These are phyloP conservation scores for Choloepus didactylus DNA, from an alignment of 2,797 vertebrate genomes.

Conservation along the genomic window DNA sequence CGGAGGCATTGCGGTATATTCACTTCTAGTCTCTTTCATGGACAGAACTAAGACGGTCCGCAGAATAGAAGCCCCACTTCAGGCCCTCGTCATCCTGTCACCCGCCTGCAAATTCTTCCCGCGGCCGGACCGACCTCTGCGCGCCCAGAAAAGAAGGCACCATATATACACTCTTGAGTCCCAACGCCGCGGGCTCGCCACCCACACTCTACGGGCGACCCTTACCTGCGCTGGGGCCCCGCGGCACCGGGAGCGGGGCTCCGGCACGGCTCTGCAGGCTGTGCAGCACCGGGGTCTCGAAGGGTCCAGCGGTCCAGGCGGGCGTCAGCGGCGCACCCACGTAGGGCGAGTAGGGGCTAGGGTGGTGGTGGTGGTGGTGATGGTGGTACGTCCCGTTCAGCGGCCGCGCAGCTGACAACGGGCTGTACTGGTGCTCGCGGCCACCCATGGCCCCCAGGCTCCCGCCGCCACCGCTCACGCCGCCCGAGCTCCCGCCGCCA, in stretches of 20 bases:
- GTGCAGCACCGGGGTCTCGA: conserved; percentile 98
- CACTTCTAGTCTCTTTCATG: not conserved
- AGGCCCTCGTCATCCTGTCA: not conserved
- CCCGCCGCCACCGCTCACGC: conserved; percentile 89
- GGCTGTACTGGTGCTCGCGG: conserved; percentile 91
- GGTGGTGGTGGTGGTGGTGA: conserved; percentile 82
- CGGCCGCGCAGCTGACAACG: conserved; percentile 92
- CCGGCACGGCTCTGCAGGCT: conserved; percentile 93
- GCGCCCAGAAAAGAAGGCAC: not conserved
- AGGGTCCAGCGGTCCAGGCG: conserved; percentile 94
- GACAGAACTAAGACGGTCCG: not conserved
- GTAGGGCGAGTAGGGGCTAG: conserved; percentile 94
- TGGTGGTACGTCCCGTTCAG: conserved; percentile 93
- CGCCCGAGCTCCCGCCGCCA: conserved; percentile 83
- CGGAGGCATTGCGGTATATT: not conserved
- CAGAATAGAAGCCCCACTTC: not conserved
- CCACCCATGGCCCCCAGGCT: conserved; percentile 90
- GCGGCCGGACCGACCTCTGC: not conserved
- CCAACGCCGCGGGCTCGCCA: accelerated
- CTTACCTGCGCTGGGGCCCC: conserved; percentile 95
- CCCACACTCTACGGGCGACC: not conserved
- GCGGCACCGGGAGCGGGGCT: conserved; percentile 92
- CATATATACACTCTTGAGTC: accelerated
- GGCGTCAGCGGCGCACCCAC: conserved; percentile 94
- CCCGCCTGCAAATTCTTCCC: not conserved